Conservation (phyloP, 1,140 invertebrate genomes). For the Drosophila micromelanica region DNA sequence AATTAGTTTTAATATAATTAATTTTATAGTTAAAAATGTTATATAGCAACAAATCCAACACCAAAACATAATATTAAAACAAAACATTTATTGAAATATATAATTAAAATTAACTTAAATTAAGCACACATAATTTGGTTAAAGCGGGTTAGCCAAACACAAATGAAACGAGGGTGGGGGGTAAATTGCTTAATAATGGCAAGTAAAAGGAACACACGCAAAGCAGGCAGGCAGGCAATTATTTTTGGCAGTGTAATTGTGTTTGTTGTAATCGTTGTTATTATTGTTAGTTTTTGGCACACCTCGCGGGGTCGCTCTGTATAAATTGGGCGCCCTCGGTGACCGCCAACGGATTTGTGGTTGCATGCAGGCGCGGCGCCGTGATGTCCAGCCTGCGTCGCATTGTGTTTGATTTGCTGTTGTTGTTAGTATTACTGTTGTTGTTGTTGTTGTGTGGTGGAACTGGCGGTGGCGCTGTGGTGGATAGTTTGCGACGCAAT, state of each 20-base stretch:
- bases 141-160: slow-evolving; percentile 3
- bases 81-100: slow-evolving; percentile 13
- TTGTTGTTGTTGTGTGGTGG: slow-evolving; percentile 34
- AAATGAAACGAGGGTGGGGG: background rate
- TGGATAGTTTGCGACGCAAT: slow-evolving; percentile 55
- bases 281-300: slow-evolving; percentile 52
- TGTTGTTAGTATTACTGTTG: slow-evolving; percentile 30
- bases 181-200: background rate
- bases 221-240: slow-evolving; percentile 18
- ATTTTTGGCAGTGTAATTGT: slow-evolving; percentile 24
- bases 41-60: slow-evolving; percentile 1
- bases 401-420: slow-evolving; percentile 55
- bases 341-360: slow-evolving; percentile 88
- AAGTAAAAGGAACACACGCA: slow-evolving; percentile 13
- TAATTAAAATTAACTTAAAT: slow-evolving; percentile 16
- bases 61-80: background rate
- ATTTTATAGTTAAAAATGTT: no score
- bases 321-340: slow-evolving; percentile 85
- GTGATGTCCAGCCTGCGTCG: slow-evolving; percentile 87
- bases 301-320: slow-evolving; percentile 71
- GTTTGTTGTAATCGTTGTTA: slow-evolving; percentile 26
- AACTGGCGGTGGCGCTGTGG: slow-evolving; percentile 29
- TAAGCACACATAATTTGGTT: slow-evolving; percentile 13
- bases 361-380: slow-evolving; percentile 88
- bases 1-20: no score